Conservation (phyloP, 1,140 invertebrate species). For the Drosophila biarmipes region DNA sequence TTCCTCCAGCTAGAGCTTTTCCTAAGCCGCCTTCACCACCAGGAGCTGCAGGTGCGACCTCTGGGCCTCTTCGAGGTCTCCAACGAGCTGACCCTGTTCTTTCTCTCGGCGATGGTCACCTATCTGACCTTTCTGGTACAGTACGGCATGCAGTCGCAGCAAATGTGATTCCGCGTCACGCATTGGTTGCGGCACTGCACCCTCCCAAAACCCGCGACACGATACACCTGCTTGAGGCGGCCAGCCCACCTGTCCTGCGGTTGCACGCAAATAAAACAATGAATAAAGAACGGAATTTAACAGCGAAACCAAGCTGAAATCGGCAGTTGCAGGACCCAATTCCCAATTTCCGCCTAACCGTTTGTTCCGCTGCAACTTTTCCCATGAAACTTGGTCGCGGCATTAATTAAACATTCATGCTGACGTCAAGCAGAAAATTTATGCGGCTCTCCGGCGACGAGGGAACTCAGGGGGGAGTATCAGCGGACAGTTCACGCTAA, state of each 20-base stretch:
- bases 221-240: conserved; percentile 26
- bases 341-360: conserved; percentile 73
- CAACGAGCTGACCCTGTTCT: conserved; percentile 65
- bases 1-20: conserved; percentile 56
- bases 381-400: conserved; percentile 69
- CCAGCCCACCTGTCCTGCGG: conserved; percentile 65
- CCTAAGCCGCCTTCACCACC: conserved; percentile 43
- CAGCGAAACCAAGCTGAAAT: conserved; percentile 5
- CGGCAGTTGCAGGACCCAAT: conserved; percentile 62
- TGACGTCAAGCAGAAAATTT: conserved; percentile 75
- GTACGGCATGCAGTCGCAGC: conserved; percentile 36
- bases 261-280: conserved; percentile 46
- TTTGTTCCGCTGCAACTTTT: conserved; percentile 67
- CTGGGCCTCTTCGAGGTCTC: conserved; percentile 68
- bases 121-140: conserved; percentile 67
- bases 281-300: conserved; percentile 30
- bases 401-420: conserved; percentile 75
- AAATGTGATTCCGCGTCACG: conserved; percentile 63
- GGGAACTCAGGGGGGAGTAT: background rate
- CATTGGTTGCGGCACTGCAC: conserved; percentile 38
- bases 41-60: conserved; percentile 53
- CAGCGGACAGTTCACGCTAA: conserved; percentile 69
- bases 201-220: conserved; percentile 10
- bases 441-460: conserved; percentile 30
- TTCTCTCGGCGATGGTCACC: conserved; percentile 60